These are phyloP conservation scores for Sisyra terminalis DNA, from an alignment of 2,888 invertebrate genomes.

Conservation along the genomic window DNA sequence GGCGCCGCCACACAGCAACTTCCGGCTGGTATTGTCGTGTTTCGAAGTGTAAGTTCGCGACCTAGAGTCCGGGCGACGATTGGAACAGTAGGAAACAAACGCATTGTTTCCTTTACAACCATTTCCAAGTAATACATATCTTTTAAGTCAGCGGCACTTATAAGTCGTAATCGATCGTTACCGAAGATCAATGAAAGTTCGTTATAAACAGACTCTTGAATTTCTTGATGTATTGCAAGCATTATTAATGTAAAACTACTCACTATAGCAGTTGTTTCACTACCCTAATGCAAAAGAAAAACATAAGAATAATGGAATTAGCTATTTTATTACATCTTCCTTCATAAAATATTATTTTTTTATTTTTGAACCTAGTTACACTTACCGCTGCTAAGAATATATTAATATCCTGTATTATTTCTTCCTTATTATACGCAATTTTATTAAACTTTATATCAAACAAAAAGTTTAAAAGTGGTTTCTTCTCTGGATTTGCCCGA, in stretches of 20 bases:
- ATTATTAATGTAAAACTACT: conserved; percentile 64
- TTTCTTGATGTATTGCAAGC: conserved; percentile 54
- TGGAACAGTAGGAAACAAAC: conserved; percentile 4
- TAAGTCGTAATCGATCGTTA: conserved; percentile 20
- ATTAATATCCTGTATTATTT: conserved; percentile 4
- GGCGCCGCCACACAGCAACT: conserved; percentile 2
- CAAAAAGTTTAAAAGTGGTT: not conserved
- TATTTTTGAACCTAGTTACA: no score
- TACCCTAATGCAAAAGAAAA: conserved; percentile 31
- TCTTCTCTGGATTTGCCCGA: not conserved
- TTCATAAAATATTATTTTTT: no score
- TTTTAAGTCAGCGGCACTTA: not conserved
- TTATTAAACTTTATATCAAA: not conserved
- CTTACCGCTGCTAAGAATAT: conserved; percentile 5
- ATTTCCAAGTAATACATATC: conserved; percentile 4
- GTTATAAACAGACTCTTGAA: conserved; percentile 49
- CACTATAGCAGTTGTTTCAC: conserved; percentile 61
- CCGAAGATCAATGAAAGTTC: conserved; percentile 53
- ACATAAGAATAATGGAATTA: not conserved
- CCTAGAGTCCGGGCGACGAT: conserved; percentile 1
- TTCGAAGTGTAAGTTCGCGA: not conserved
- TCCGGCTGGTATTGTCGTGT: conserved; percentile 1
- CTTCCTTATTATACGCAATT: not conserved
- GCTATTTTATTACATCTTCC: not conserved
- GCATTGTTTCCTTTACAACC: conserved; percentile 5